Conservation (phyloP, 2,888 invertebrate genomes). For the Ditula angustiorana region DNA sequence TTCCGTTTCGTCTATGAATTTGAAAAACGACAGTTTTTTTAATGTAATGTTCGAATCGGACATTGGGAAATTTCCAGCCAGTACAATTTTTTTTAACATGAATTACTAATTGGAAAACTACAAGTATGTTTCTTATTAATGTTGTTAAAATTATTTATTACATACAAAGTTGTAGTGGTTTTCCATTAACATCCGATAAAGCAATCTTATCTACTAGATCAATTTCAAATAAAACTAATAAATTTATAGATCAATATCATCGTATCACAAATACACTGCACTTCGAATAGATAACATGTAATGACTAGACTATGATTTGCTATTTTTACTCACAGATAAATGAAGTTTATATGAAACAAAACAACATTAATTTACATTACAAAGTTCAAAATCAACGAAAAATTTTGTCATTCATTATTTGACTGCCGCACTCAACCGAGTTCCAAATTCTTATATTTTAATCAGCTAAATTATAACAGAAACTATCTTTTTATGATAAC, state of each 20-base stretch:
- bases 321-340: neutral
- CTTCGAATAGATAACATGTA: constrained; percentile 16
- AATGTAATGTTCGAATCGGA: constrained; percentile 47
- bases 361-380: no score
- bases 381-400: no score
- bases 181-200: constrained; percentile 28
- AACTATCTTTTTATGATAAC: no score
- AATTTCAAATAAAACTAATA: constrained; percentile 16
- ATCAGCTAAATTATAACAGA: no score
- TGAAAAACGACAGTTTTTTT: constrained; percentile 69
- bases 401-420: no score
- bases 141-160: no score
- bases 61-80: neutral
- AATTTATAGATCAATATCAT: constrained; percentile 31
- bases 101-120: neutral
- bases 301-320: neutral
- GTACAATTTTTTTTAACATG: neutral
- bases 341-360: neutral
- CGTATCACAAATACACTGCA: constrained; percentile 10
- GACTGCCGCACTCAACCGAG: no score
- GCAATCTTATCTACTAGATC: constrained; percentile 18
- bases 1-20: constrained; percentile 72
- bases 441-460: no score
- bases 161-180: neutral
- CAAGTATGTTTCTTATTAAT: neutral